These are phyloP conservation scores for Mythimna impura DNA, from an alignment of 2,888 invertebrate genomes.

Conservation along the genomic window DNA sequence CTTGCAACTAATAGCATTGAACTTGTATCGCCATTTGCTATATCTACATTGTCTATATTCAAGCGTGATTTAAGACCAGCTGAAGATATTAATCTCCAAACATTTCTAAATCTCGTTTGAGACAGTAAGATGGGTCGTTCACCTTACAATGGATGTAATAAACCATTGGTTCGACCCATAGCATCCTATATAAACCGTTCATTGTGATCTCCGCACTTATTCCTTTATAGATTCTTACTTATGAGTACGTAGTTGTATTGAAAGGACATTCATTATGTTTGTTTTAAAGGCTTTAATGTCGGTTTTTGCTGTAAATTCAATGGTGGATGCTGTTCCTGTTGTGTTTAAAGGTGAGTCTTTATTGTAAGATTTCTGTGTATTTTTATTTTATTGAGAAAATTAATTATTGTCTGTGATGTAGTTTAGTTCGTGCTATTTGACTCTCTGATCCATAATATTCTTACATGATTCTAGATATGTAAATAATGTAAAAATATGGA, in stretches of 20 bases:
- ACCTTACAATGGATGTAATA: conserved; percentile 59
- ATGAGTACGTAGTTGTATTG: conserved; percentile 47
- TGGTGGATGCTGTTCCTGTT: conserved; percentile 69
- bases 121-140: conserved; percentile 63
- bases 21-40: conserved; percentile 36
- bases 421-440: background rate
- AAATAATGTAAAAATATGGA: background rate
- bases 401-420: background rate
- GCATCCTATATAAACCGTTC: conserved; percentile 67
- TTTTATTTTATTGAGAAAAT: background rate
- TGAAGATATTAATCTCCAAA: conserved; percentile 58
- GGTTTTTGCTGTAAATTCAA: conserved; percentile 53
- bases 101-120: conserved; percentile 64
- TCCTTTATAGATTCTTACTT: conserved; percentile 55
- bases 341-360: conserved; percentile 76
- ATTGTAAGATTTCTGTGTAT: background rate
- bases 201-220: conserved; percentile 58
- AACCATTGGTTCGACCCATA: conserved; percentile 59
- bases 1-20: conserved; percentile 52
- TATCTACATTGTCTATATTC: conserved; percentile 44
- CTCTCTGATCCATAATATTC: background rate
- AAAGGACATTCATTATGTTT: conserved; percentile 53
- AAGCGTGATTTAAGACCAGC: conserved; percentile 59
- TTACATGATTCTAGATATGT: background rate
- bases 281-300: conserved; percentile 47